Conservation (phyloP, 2,888 invertebrate species). For the Leptinotarsa haldemani region DNA sequence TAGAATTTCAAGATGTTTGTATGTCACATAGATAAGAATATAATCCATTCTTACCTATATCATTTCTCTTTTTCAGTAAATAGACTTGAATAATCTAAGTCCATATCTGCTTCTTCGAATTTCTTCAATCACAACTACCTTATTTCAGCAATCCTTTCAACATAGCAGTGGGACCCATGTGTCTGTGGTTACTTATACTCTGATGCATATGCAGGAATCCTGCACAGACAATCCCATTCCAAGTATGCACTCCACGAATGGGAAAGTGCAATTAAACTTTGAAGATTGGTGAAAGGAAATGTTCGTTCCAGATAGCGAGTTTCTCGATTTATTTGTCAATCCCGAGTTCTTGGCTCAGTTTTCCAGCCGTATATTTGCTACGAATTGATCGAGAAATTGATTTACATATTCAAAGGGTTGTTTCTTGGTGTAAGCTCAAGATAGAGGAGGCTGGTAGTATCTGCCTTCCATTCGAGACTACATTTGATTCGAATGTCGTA, state of each 20-base stretch:
- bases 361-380: conserved; percentile 14
- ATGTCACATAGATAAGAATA: no score
- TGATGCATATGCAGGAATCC: conserved; percentile 28
- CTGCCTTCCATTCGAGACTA: no score
- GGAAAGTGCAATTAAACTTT: conserved; percentile 43
- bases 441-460: no score
- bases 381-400: background rate
- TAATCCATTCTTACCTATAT: no score
- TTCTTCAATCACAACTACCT: background rate
- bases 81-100: no score
- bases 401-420: conserved; percentile 7
- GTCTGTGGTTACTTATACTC: conserved; percentile 23
- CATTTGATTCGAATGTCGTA: no score
- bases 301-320: conserved; percentile 28
- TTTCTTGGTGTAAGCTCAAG: background rate
- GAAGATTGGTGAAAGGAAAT: conserved; percentile 34
- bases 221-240: conserved; percentile 39
- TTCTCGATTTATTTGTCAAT: conserved; percentile 35
- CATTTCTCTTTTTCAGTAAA: no score
- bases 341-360: conserved; percentile 29
- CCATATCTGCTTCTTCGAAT: no score
- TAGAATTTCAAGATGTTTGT: no score
- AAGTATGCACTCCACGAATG: conserved; percentile 42
- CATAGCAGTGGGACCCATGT: background rate
- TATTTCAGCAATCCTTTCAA: background rate